phyloP scores from a whole-genome alignment of 1,140 invertebrate genomes.

The Drosophila neocordata region DNA sequence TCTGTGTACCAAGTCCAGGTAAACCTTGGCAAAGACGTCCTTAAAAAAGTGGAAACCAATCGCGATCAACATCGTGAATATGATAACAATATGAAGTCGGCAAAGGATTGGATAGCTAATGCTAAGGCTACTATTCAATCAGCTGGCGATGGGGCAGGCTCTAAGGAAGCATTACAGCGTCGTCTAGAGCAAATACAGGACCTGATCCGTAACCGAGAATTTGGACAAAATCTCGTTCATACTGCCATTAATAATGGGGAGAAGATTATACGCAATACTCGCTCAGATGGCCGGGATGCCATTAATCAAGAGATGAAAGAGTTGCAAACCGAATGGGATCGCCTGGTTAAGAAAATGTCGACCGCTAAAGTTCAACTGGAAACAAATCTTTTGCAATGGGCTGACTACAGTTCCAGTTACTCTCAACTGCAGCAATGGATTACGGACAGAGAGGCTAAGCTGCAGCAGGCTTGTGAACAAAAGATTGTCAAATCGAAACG shows the following conservation, averaged over 20 bases:
- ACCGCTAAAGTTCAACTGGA: conserved; percentile 96
- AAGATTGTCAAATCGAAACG: conserved; percentile 91
- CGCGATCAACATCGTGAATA: conserved; percentile 94
- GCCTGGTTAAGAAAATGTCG: conserved; percentile 95
- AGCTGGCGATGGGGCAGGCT: conserved; percentile 91
- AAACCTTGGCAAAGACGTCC: conserved; percentile 95
- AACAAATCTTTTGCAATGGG: conserved; percentile 95
- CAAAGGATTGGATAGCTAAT: conserved; percentile 94
- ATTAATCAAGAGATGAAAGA: conserved; percentile 95
- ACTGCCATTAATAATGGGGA: conserved; percentile 95
- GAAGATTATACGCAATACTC: conserved; percentile 93
- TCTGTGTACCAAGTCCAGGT: conserved; percentile 95
- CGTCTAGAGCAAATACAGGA: conserved; percentile 93
- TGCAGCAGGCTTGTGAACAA: conserved; percentile 96
- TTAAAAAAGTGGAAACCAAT: conserved; percentile 96
- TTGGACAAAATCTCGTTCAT: conserved; percentile 95
- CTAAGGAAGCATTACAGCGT: conserved; percentile 92
- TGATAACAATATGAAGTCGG: conserved; percentile 90
- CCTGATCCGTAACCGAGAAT: conserved; percentile 91
- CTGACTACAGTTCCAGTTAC: conserved; percentile 96
- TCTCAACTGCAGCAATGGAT: conserved; percentile 97
- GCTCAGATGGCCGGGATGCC: conserved; percentile 93
- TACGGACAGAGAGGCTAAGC: conserved; percentile 95
- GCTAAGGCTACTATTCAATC: conserved; percentile 92
- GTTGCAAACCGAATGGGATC: conserved; percentile 96